Evolutionary conservation across 2,888 invertebrate species (phyloP).

Genomic region (Stomorhina lunata): DNA sequence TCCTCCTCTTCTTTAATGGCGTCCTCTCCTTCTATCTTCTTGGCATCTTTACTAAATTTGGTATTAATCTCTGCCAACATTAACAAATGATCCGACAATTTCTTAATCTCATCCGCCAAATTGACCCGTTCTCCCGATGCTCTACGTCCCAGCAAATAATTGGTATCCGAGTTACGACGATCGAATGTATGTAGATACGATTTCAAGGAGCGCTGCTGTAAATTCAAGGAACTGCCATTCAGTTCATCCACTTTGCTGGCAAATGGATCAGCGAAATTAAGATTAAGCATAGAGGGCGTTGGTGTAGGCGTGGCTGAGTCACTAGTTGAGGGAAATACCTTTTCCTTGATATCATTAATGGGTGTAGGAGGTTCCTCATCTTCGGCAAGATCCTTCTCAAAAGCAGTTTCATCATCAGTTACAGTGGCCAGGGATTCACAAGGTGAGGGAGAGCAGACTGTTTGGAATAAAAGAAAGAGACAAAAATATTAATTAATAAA

Average conservation of each 20-base stretch:
- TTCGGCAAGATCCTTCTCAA: conserved; percentile 51
- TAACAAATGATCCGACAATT: conserved; percentile 88
- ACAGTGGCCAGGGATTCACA: conserved; percentile 87
- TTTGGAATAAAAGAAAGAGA: neutral
- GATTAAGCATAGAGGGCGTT: conserved; percentile 67
- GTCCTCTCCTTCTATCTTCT: neutral
- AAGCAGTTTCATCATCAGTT: conserved; percentile 81
- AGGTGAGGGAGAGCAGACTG: conserved; percentile 89
- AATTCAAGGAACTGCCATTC: conserved; percentile 71
- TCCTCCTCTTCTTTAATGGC: no score
- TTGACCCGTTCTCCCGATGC: conserved; percentile 85
- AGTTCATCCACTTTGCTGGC: conserved; percentile 73
- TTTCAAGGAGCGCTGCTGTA: conserved; percentile 74
- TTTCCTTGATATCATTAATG: conserved; percentile 78
- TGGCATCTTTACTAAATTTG: conserved; percentile 73
- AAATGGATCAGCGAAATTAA: conserved; percentile 67
- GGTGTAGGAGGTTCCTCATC: conserved; percentile 72
- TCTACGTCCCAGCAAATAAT: conserved; percentile 82
- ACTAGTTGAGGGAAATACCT: conserved; percentile 69
- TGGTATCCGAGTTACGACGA: conserved; percentile 89
- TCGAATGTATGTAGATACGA: conserved; percentile 82
- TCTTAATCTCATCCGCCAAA: conserved; percentile 90
- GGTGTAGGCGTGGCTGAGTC: conserved; percentile 75
- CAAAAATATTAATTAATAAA: neutral
- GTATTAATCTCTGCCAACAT: conserved; percentile 85